Evolutionary conservation across 2,113 vertebrate species (phyloP), one percentile per base, ranked within the genome.

Genomic region (Xiphophorus hellerii): DNA sequence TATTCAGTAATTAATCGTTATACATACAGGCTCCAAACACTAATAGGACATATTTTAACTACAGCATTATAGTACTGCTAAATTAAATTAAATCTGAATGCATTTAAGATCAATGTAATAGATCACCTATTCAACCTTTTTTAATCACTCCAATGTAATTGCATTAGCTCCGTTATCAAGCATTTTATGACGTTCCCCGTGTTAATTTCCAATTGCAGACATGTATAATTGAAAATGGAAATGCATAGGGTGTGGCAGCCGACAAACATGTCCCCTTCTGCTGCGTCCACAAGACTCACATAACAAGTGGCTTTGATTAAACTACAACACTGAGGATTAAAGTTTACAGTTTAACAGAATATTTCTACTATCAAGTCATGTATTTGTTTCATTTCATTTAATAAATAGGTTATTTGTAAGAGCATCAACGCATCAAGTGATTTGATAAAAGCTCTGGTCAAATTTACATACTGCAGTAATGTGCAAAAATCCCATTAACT

Each of bases 1-100:
- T 96, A 96, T 94, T 95, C 94, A 96, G 95, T 96, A 96, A 96
- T 97, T 96, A 96, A 96, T 96, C 92, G 92, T 95, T 94, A 96
- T 93, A 94, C 95, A 95, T 94, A 95, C 94, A 91, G 91, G 93
- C 94, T 93, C 93, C 39, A 91, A 93, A 93, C 94, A 94, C 95
- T 95, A 95, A 96, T 95, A 95, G 95, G 95, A 94, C 95, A 93
- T 92, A 94, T 94, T 92, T 90, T 93, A 81, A 90, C 92, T 93
- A 89, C 88, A 92, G 93, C 90, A 93, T 95, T 94, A 94, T 90
- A 91, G 94, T 91, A 88, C 93, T 91, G 93, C 95, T 95, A 94
- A 91, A 93, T 95, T 94, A 93, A 95, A 96, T 95, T 95, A 96
- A 94, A 94, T 95, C 87, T 88, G 91, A 89, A 93, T 90, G 94